Percentiles rank a stretch among this genome's conserved stretches.
phyloP scores from a whole-genome alignment of 2,797 vertebrate species.

The Argyrosomus regius region DNA sequence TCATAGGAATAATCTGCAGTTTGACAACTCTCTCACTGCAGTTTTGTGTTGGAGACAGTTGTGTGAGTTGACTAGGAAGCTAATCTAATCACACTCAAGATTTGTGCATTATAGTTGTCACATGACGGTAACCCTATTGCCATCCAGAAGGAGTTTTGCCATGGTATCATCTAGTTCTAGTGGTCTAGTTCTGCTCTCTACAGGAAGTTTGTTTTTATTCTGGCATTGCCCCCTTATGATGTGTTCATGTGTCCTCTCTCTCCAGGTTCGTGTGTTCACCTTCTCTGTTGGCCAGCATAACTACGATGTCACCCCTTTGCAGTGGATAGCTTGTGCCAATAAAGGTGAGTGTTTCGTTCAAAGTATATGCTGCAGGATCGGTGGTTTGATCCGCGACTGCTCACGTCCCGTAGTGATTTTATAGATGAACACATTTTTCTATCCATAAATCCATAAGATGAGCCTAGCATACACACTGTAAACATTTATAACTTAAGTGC shows the following conservation, averaged over 20 bases:
- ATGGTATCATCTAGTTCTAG: not conserved
- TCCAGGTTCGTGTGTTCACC: conserved; percentile 96
- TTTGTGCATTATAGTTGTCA: conserved; percentile 21
- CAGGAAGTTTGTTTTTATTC: not conserved
- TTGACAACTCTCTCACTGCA: conserved; percentile 56
- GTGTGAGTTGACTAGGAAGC: conserved; percentile 34
- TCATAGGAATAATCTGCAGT: conserved; percentile 61
- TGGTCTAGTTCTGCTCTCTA: not conserved
- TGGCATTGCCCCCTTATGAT: not conserved
- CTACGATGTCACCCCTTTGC: conserved; percentile 96
- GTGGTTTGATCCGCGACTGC: not conserved
- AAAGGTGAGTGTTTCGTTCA: conserved; percentile 88
- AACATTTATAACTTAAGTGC: too few relatives aligned
- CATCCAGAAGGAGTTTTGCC: conserved; percentile 14
- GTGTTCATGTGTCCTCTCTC: not conserved
- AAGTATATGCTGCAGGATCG: not conserved
- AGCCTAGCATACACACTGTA: too few relatives aligned
- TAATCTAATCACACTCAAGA: conserved; percentile 30
- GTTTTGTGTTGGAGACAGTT: conserved; percentile 36
- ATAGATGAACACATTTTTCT: not conserved
- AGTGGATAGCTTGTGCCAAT: conserved; percentile 99
- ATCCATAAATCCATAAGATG: not conserved
- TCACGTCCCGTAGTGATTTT: not conserved
- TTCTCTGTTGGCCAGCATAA: conserved; percentile 99
- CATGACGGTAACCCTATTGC: conserved; percentile 18